Evolutionary conservation across 2,797 vertebrate genomes (phyloP).

Genomic region (Spea hammondii): DNA sequence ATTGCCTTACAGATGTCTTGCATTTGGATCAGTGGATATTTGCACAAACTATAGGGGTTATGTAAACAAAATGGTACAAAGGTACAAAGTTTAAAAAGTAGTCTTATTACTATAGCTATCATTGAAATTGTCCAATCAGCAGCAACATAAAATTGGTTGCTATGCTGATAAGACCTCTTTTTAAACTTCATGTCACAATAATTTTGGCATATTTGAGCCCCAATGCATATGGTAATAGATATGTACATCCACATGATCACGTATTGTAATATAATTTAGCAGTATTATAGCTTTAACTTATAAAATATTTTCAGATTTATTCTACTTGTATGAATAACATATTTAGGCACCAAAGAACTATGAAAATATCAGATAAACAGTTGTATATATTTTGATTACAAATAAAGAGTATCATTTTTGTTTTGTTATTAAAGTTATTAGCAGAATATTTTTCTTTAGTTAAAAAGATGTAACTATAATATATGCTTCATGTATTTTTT

Average conservation of each 20-base stretch:
- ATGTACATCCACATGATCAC: not conserved
- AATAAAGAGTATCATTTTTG: constrained; percentile 3
- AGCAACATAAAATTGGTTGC: too few species aligned
- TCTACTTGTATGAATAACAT: constrained; percentile 23
- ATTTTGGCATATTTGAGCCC: not conserved
- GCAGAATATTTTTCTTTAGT: constrained; percentile 25
- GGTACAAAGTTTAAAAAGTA: not conserved
- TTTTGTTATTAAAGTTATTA: constrained; percentile 6
- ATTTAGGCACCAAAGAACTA: constrained; percentile 45
- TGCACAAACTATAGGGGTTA: not conserved
- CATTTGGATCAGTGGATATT: not conserved
- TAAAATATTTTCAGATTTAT: constrained; percentile 36
- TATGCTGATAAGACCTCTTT: too few species aligned
- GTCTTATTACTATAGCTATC: too few species aligned
- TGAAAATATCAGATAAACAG: constrained; percentile 25
- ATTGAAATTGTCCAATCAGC: too few species aligned
- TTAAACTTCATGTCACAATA: not conserved
- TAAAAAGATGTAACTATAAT: constrained; percentile 26
- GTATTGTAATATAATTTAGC: not conserved
- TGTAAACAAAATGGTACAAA: not conserved
- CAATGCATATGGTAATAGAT: not conserved
- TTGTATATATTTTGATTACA: constrained; percentile 32
- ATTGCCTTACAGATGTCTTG: constrained; percentile 33
- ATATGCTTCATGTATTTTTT: constrained; percentile 48
- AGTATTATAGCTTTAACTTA: constrained; percentile 15